Percentiles rank a stretch among this genome's conserved stretches.
These are phyloP conservation scores for Promerops cafer DNA, from an alignment of 2,113 vertebrate genomes.

Conservation along the genomic window DNA sequence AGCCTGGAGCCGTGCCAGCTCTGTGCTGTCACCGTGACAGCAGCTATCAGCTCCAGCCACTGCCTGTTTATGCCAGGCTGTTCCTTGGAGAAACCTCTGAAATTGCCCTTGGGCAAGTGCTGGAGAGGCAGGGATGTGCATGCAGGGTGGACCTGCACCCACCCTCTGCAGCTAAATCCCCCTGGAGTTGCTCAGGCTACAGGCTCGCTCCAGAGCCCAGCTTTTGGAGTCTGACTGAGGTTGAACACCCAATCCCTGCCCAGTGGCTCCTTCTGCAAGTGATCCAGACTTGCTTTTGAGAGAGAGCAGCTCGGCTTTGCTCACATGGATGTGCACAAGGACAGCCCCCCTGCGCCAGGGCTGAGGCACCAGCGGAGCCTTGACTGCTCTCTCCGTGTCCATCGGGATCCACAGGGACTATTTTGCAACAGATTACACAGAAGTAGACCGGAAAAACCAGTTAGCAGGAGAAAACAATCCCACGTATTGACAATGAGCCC, in stretches of 20 bases:
- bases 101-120: neutral
- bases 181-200: fast-evolving
- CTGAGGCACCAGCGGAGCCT: neutral
- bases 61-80: neutral
- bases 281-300: fast-evolving
- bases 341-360: neutral
- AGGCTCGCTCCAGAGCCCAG: fast-evolving
- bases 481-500: neutral
- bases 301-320: neutral
- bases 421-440: neutral
- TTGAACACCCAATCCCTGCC: neutral
- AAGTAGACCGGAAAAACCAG: constrained; percentile 51
- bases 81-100: neutral
- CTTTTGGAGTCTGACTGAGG: neutral
- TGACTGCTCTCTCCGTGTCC: neutral
- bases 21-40: neutral
- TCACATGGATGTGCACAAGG: fast-evolving
- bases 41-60: neutral
- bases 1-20: neutral
- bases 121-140: neutral
- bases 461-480: neutral
- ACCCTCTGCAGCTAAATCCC: fast-evolving
- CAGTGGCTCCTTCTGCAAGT: fast-evolving
- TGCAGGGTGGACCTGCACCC: fast-evolving
- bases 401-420: neutral